Conservation (phyloP, 2,113 vertebrate genomes). For the Bubo scandiacus region DNA sequence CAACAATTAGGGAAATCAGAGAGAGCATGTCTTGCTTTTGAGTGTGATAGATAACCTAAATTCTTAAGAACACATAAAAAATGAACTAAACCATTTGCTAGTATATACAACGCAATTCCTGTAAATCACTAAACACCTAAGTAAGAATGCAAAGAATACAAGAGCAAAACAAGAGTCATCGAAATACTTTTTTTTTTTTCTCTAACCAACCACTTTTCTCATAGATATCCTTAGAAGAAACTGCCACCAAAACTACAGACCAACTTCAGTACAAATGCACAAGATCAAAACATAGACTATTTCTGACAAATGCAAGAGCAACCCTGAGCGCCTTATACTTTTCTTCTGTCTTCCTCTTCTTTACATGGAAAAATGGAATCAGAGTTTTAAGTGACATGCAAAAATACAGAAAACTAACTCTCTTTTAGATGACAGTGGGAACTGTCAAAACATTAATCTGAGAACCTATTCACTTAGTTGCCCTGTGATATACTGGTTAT, state of each 20-base stretch:
- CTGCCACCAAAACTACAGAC: neutral
- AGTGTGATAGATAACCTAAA: neutral
- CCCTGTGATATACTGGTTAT: neutral
- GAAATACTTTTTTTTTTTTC: neutral
- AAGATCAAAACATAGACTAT: neutral
- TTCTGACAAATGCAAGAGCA: neutral
- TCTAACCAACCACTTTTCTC: neutral
- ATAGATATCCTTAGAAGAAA: neutral
- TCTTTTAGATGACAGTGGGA: neutral
- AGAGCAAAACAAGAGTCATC: neutral
- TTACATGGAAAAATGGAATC: neutral
- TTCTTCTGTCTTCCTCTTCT: neutral
- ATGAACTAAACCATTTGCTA: fast-evolving
- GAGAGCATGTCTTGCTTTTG: neutral
- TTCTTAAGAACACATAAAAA: neutral
- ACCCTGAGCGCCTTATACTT: neutral
- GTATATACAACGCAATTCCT: neutral
- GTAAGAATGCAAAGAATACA: neutral
- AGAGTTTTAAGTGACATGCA: neutral
- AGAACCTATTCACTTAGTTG: neutral
- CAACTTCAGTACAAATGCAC: neutral
- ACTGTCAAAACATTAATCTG: neutral
- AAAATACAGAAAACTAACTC: neutral
- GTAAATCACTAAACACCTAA: neutral
- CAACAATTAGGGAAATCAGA: neutral